Base-by-base conservation (phyloP, 92 coral and sea anemone genomes). In the Parazoanthus swiftii region DNA sequence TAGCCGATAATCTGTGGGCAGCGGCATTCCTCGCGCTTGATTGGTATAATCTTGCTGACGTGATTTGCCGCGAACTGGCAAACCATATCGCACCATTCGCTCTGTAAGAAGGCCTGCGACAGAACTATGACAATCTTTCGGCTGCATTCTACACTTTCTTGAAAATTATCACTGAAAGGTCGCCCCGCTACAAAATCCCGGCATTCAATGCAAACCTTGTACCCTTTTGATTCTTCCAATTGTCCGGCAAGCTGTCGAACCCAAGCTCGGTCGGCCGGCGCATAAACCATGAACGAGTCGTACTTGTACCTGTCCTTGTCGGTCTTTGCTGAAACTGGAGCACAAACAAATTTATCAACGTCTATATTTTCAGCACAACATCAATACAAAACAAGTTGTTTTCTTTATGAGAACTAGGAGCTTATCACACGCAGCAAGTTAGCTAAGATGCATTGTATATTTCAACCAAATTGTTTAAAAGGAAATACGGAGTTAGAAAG, bases 81-180 rank as follows among this genome's bases (percentile, higher is more conserved):
- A 4, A 79, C 83, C 83, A 79, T 79, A 18, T 79, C 83, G 5
- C 83, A 79, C 83, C 83, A 79, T 25, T 79, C 83, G 13, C 83
- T 79, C n/a, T 79, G 83, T 25, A 79, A 36, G 83, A 79, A 79
- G 23, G 83, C 83, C 46, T 25, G 83, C 42, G 83, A 79, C 26
- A 79, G 67, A 54, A 79, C 39, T 33, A 79, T 79, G 83, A 79
- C 83, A 79, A 79, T 79, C 83, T 79, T 79, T 58, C 70, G 67
- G 42, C 83, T 79, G 83, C 44, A 51, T 29, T 50, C 83, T 21
- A 79, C n/a, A 48, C 83, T 51, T 54, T 79, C 83, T 51, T 51
- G 70, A 54, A 79, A 79, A 15, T 79, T 79, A 8, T 79, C 83
- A 50, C 70, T 79, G 68, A 79, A 79, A 79, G 83, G 83, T 35